These are phyloP conservation scores for Coptotermes formosanus DNA, from an alignment of 1,140 invertebrate genomes.

Conservation along the genomic window DNA sequence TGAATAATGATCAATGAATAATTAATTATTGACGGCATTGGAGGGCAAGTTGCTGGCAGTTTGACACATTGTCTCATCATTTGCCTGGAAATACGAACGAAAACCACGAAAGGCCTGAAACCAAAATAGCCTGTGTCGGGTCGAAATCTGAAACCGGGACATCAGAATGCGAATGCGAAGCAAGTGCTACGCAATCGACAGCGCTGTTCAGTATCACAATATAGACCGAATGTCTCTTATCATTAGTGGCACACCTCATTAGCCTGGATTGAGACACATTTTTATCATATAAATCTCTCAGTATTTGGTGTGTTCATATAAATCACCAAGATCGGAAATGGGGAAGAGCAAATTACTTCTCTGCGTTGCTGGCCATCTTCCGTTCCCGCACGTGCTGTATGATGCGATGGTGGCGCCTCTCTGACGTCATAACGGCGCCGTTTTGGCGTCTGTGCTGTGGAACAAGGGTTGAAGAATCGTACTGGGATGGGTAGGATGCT, in stretches of 20 bases:
- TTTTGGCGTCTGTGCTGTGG: neutral
- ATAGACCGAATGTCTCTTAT: too few species aligned
- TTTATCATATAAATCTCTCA: neutral
- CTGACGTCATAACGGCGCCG: neutral
- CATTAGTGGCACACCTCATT: neutral
- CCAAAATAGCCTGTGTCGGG: too few species aligned
- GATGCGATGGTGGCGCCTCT: constrained; percentile 2
- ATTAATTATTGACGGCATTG: too few species aligned
- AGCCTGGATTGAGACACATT: neutral
- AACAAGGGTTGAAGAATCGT: neutral
- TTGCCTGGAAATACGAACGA: too few species aligned
- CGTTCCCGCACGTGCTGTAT: neutral
- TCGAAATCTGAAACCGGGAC: too few species aligned
- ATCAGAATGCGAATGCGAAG: too few species aligned
- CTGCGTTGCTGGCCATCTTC: neutral
- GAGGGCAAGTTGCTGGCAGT: too few species aligned
- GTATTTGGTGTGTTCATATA: neutral
- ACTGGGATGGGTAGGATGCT: neutral
- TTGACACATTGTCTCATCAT: too few species aligned
- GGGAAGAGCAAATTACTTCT: neutral
- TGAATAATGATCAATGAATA: too few species aligned
- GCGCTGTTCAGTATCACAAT: too few species aligned
- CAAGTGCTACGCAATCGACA: too few species aligned
- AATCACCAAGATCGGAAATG: neutral
- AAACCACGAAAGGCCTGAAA: too few species aligned